Evolutionary conservation across 2,888 invertebrate species (phyloP).

Genomic region (Smittia aterrima): DNA sequence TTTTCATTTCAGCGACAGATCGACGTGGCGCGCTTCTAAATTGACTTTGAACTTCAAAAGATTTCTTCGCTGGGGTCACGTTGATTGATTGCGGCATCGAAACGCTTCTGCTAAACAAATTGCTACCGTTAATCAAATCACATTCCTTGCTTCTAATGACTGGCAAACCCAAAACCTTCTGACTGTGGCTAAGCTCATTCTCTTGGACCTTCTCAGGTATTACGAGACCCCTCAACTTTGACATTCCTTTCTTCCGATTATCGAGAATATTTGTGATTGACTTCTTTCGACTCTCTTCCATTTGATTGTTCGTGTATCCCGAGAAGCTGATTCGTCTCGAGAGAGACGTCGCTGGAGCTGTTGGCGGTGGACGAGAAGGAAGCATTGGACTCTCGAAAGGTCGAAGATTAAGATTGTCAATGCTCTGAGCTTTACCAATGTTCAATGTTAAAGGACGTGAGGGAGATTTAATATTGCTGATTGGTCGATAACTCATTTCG

Average conservation of each 20-base stretch:
- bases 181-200: conserved; percentile 47
- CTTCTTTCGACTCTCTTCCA: conserved; percentile 59
- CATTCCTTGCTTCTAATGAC: conserved; percentile 76
- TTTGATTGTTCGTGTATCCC: conserved; percentile 48
- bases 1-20: conserved; percentile 48
- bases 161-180: conserved; percentile 59
- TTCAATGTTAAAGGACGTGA: background rate
- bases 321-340: conserved; percentile 54
- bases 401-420: conserved; percentile 32
- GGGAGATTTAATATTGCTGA: conserved; percentile 19
- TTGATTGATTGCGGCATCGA: conserved; percentile 42
- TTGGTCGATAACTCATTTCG: conserved; percentile 1
- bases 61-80: conserved; percentile 53
- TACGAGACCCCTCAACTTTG: conserved; percentile 81
- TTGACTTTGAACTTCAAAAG: conserved; percentile 80
- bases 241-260: conserved; percentile 76
- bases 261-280: conserved; percentile 75
- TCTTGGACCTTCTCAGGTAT: conserved; percentile 73
- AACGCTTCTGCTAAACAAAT: conserved; percentile 41
- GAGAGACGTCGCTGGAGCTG: conserved; percentile 41
- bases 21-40: conserved; percentile 70
- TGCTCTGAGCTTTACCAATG: conserved; percentile 34
- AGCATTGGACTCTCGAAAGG: conserved; percentile 35
- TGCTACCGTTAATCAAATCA: conserved; percentile 52
- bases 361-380: conserved; percentile 45